Evolutionary conservation across 2,797 vertebrate species (phyloP), one percentile per base, ranked within the genome.

Genomic region (Tiaroga cobitis): DNA sequence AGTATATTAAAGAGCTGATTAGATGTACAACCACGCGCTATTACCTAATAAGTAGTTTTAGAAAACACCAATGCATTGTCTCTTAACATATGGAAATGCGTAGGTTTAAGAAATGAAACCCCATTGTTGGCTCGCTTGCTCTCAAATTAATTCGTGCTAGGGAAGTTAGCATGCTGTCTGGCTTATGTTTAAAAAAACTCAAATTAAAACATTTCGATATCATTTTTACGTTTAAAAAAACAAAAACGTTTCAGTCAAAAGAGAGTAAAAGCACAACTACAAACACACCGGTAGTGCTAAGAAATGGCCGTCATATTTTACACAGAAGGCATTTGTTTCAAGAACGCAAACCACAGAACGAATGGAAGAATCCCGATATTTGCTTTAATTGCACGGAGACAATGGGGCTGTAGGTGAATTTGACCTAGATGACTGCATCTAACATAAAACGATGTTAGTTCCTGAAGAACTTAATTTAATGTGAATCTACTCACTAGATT

Each of bases 91-190:
- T 11, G 6, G 32, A 56, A 54, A 67, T 51, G 32, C 32, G 21
- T 39, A 6, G 63, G 32, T 68, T 68, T 26, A 24, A 51, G 11
- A 8, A 1, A 26, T 15, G n/a, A 8, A 78, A 74, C 10, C 41
- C 34, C 24, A 26, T 54, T 56, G 21, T 43, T 29, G 26, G 3
- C 61, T 67, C 21, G 5, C 73, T 72, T 8, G 10, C 39, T n/a
- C 56, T 51, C 46, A 82, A 51, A 69, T 59, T 26, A 72, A 69
- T 16, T 69, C 75, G 49, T 72, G 88, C 85, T 88, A 87, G 68
- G 85, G 83, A 90, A 87, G 88, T 88, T 86, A 63, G 79, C 61
- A 70, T 80, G 41, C 70, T 72, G 67, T 24, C 11, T 37, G 19
- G 49, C 76, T 81, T 75, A 24, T 85, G 80, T 56, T 32, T 59